phyloP scores from a whole-genome alignment of 2,888 invertebrate genomes.

The Pollenia labialis region DNA sequence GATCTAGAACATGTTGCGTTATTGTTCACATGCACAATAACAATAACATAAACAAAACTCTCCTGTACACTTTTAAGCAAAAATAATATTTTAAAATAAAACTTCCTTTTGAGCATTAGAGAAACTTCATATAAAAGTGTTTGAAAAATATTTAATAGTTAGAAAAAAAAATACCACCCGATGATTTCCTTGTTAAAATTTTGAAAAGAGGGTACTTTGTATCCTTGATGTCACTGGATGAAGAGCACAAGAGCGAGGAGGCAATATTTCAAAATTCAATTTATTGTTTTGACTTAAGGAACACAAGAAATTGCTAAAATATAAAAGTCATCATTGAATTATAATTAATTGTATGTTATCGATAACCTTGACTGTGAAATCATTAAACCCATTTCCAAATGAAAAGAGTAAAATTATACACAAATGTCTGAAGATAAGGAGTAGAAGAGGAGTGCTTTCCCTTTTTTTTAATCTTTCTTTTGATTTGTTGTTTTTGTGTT shows the following conservation, averaged over 20 bases:
- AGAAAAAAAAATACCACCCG: conserved; percentile 58
- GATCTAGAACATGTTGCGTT: conserved; percentile 60
- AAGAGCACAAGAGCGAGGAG: background rate
- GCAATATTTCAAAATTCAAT: conserved; percentile 27
- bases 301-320: conserved; percentile 22
- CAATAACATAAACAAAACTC: conserved; percentile 9
- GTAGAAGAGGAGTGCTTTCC: conserved; percentile 52
- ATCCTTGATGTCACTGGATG: conserved; percentile 17
- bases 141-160: background rate
- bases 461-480: conserved; percentile 39
- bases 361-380: conserved; percentile 72
- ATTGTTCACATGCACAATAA: conserved; percentile 36
- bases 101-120: conserved; percentile 21
- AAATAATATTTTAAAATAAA: conserved; percentile 28
- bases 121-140: conserved; percentile 50
- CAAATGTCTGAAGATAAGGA: background rate
- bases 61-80: background rate
- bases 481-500: conserved; percentile 37
- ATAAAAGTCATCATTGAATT: conserved; percentile 70
- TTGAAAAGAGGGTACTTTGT: background rate
- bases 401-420: conserved; percentile 44
- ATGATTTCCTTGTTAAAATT: conserved; percentile 25
- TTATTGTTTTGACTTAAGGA: conserved; percentile 51
- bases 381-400: conserved; percentile 38
- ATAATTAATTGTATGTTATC: conserved; percentile 73